Evolutionary conservation across 2,888 invertebrate genomes (phyloP).

Genomic region (Lepidonotus clava): DNA sequence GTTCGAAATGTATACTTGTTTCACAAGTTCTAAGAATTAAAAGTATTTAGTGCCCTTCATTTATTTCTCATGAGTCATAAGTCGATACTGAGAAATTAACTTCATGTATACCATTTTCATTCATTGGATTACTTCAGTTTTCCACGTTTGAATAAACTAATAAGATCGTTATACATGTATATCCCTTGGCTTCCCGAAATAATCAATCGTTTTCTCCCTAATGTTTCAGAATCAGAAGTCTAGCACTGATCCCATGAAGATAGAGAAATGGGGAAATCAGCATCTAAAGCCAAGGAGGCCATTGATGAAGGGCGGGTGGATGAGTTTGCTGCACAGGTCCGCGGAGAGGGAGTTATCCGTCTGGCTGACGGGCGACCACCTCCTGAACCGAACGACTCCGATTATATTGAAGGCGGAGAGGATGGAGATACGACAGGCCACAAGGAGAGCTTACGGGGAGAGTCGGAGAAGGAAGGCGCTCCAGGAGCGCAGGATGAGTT

Average conservation of each 20-base stretch:
- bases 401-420: too few species aligned
- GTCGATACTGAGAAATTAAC: too few species aligned
- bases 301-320: not conserved
- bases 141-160: too few species aligned
- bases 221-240: not conserved
- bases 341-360: not conserved
- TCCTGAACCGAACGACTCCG: too few species aligned
- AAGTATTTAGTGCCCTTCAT: too few species aligned
- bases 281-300: slow-evolving; percentile 5
- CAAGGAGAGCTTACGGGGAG: not conserved
- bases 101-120: too few species aligned
- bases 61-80: too few species aligned
- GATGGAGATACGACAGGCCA: not conserved
- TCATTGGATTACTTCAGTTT: too few species aligned
- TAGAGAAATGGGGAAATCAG: not conserved
- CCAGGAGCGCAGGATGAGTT: not conserved
- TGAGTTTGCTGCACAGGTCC: not conserved
- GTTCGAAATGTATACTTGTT: too few species aligned
- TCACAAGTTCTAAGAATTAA: too few species aligned
- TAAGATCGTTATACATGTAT: too few species aligned
- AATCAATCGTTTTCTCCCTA: not conserved
- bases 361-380: not conserved
- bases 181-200: too few species aligned
- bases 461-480: not conserved
- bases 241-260: not conserved